Evolutionary conservation across 2,888 invertebrate species (phyloP).

Genomic region (Autographa pulchrina): DNA sequence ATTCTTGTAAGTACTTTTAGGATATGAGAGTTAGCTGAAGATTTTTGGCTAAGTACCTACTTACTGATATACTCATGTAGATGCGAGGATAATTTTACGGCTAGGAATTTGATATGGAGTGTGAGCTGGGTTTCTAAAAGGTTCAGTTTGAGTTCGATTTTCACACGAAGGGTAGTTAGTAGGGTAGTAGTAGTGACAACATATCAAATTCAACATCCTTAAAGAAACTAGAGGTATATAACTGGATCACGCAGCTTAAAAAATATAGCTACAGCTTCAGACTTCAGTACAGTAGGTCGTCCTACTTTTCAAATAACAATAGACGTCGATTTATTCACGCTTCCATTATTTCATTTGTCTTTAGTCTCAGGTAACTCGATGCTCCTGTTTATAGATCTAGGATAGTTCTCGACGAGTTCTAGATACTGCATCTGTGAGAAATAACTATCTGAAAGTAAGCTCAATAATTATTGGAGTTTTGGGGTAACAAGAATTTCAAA

Average conservation of each 20-base stretch:
- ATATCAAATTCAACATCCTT: too few relatives aligned
- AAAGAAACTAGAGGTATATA: too few relatives aligned
- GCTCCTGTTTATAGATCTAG: neutral
- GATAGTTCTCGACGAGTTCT: neutral
- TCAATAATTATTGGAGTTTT: too few relatives aligned
- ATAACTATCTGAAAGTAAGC: neutral
- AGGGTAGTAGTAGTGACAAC: too few relatives aligned
- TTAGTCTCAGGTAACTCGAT: conserved; percentile 2
- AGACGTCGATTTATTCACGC: conserved; percentile 1
- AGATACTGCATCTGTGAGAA: neutral
- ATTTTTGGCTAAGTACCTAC: neutral
- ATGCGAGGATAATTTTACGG: too few relatives aligned
- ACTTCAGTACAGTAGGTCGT: neutral
- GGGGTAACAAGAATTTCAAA: too few relatives aligned
- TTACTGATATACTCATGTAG: neutral
- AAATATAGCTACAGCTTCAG: neutral
- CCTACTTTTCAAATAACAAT: conserved; percentile 2
- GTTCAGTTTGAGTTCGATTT: too few relatives aligned
- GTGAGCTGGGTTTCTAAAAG: too few relatives aligned
- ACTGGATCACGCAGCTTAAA: neutral
- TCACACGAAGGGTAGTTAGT: too few relatives aligned
- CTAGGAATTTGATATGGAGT: too few relatives aligned
- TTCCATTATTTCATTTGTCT: conserved; percentile 2
- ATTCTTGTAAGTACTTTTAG: conserved; percentile 2
- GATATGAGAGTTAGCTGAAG: neutral